Conservation (phyloP, 2,113 vertebrate genomes). For the Galbula dea region DNA sequence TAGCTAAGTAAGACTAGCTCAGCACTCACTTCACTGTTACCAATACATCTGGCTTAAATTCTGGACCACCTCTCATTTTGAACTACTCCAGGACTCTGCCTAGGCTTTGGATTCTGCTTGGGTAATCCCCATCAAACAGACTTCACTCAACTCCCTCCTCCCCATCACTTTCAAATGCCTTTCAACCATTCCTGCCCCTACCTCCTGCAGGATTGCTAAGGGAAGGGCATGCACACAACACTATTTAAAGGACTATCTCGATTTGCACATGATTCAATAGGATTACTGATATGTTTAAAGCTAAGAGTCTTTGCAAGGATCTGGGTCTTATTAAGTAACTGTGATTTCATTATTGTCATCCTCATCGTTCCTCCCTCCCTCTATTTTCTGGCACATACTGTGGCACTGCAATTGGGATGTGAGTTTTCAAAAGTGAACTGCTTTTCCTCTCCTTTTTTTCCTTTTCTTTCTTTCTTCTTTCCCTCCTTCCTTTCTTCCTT, state of each 20-base stretch:
- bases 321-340: not conserved
- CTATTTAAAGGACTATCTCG: not conserved
- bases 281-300: not conserved
- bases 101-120: not conserved
- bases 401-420: not conserved
- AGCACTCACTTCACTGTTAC: not conserved
- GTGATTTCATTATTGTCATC: conserved; percentile 17
- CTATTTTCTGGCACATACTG: not conserved
- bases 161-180: not conserved
- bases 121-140: not conserved
- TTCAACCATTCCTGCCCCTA: not conserved
- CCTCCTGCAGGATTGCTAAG: not conserved
- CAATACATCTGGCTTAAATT: not conserved
- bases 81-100: not conserved
- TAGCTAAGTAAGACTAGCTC: not conserved
- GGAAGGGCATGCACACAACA: not conserved
- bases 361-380: not conserved
- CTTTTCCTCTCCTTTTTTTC: too few species aligned
- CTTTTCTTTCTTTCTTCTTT: not conserved
- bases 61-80: not conserved
- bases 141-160: not conserved
- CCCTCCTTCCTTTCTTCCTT: not conserved
- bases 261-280: not conserved
- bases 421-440: not conserved
- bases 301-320: conserved; percentile 13